Conservation (phyloP, 2,888 invertebrate genomes). For the Malthinus flaveolus region DNA sequence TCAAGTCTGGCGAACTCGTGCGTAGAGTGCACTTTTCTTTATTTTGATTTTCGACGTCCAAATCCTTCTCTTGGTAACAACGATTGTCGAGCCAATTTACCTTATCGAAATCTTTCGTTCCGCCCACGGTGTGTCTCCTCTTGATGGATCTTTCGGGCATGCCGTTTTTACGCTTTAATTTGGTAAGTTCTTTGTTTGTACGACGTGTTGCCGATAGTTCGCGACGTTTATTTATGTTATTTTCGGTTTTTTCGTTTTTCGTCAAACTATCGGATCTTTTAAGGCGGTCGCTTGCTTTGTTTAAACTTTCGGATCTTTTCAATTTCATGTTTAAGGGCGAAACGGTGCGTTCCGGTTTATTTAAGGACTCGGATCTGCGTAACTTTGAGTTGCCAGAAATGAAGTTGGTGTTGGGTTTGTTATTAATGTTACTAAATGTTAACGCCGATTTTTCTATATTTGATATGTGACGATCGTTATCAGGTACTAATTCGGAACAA, state of each 20-base stretch:
- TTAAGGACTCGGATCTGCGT: slow-evolving; percentile 66
- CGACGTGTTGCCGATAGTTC: slow-evolving; percentile 58
- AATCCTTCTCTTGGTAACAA: slow-evolving; percentile 56
- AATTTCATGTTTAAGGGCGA: slow-evolving; percentile 55
- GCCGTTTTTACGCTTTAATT: slow-evolving; percentile 75
- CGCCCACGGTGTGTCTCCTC: slow-evolving; percentile 89
- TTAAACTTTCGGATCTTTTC: slow-evolving; percentile 65
- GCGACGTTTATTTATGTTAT: slow-evolving; percentile 75
- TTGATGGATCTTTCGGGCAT: slow-evolving; percentile 84
- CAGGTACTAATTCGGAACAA: slow-evolving; percentile 49
- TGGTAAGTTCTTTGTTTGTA: slow-evolving; percentile 59
- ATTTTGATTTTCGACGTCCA: slow-evolving; percentile 43
- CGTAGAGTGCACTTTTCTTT: slow-evolving; percentile 61
- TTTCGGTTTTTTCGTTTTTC: slow-evolving; percentile 77
- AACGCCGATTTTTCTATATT: slow-evolving; percentile 36
- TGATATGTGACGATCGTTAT: slow-evolving; percentile 48
- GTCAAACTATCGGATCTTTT: slow-evolving; percentile 67
- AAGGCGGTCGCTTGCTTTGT: slow-evolving; percentile 57
- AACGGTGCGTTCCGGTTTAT: slow-evolving; percentile 59
- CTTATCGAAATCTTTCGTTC: slow-evolving; percentile 83
- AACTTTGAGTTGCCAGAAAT: slow-evolving; percentile 51
- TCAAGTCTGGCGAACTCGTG: slow-evolving; percentile 65
- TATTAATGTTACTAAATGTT: slow-evolving; percentile 31
- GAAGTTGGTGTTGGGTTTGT: slow-evolving; percentile 37
- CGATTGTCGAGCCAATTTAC: slow-evolving; percentile 62